Evolutionary conservation across 2,888 invertebrate genomes (phyloP).

Genomic region (Drosophila mimetica): DNA sequence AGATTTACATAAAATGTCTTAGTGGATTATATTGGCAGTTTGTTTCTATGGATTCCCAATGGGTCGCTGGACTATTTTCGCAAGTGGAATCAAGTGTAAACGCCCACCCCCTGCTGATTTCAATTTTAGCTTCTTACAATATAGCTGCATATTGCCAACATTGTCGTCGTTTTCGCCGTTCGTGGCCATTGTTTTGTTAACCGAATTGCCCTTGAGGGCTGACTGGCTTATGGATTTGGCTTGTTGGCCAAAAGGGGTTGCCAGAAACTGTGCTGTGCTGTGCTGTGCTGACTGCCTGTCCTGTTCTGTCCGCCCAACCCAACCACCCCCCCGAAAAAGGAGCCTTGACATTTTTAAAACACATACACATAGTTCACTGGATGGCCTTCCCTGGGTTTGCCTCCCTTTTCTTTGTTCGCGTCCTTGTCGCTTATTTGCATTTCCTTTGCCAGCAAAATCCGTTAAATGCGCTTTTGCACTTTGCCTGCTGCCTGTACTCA

Average conservation of each 20-base stretch:
- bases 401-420: slow-evolving; percentile 40
- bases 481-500: slow-evolving; percentile 2
- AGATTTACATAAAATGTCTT: no score
- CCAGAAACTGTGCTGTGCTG: slow-evolving; percentile 13
- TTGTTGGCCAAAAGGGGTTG: slow-evolving; percentile 31
- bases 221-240: slow-evolving; percentile 45
- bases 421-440: slow-evolving; percentile 67
- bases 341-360: slow-evolving; percentile 52
- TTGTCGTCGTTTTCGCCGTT: slow-evolving; percentile 4
- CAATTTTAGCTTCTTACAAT: neutral
- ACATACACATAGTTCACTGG: slow-evolving; percentile 37
- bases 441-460: slow-evolving; percentile 41
- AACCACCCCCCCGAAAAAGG: slow-evolving; percentile 3
- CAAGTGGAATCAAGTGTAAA: slow-evolving; percentile 11
- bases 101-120: neutral
- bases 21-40: neutral
- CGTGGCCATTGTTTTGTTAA: slow-evolving; percentile 52
- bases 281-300: slow-evolving; percentile 21
- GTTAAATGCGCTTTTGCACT: slow-evolving; percentile 49
- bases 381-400: slow-evolving; percentile 23
- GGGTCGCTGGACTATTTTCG: neutral
- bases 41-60: neutral
- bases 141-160: slow-evolving; percentile 13
- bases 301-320: neutral
- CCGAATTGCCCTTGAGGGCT: slow-evolving; percentile 59